These are phyloP conservation scores for Chelon auratus DNA, from an alignment of 2,797 vertebrate species.

Conservation along the genomic window DNA sequence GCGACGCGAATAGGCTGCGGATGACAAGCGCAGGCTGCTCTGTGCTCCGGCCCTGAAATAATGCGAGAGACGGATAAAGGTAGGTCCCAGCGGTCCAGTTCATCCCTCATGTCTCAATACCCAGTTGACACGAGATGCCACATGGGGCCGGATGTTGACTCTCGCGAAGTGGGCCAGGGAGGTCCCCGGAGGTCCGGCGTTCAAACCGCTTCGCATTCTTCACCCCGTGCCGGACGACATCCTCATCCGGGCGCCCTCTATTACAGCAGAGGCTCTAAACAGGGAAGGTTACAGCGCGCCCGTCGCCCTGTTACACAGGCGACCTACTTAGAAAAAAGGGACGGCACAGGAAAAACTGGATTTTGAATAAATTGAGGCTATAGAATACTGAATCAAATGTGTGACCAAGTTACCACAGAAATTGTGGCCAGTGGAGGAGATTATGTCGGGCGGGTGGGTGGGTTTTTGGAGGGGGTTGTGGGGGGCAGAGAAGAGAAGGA, in stretches of 20 bases:
- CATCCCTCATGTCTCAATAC: constrained; percentile 47
- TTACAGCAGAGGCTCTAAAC: constrained; percentile 34
- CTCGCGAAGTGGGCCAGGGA: constrained; percentile 59
- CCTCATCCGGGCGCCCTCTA: constrained; percentile 31
- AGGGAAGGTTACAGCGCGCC: constrained; percentile 27
- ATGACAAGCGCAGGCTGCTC: constrained; percentile 62
- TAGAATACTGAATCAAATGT: constrained; percentile 64
- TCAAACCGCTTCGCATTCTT: constrained; percentile 13
- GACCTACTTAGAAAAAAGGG: constrained; percentile 70
- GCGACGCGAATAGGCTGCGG: constrained; percentile 59
- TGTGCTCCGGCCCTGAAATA: constrained; percentile 26
- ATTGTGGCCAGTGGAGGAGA: constrained; percentile 59
- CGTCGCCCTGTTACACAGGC: constrained; percentile 42
- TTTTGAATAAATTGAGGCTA: constrained; percentile 63
- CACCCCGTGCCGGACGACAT: constrained; percentile 37
- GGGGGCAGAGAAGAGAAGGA: background rate
- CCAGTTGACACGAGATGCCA: constrained; percentile 61
- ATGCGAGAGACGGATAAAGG: constrained; percentile 1
- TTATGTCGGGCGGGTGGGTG: constrained; percentile 16
- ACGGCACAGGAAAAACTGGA: constrained; percentile 41
- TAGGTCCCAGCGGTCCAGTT: constrained; percentile 9
- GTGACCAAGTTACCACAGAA: constrained; percentile 59
- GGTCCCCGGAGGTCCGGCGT: constrained; percentile 44
- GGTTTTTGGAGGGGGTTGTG: background rate
- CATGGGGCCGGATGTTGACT: constrained; percentile 68